These are phyloP conservation scores for Caerostris darwini DNA, from an alignment of 1,140 invertebrate genomes.

Conservation along the genomic window DNA sequence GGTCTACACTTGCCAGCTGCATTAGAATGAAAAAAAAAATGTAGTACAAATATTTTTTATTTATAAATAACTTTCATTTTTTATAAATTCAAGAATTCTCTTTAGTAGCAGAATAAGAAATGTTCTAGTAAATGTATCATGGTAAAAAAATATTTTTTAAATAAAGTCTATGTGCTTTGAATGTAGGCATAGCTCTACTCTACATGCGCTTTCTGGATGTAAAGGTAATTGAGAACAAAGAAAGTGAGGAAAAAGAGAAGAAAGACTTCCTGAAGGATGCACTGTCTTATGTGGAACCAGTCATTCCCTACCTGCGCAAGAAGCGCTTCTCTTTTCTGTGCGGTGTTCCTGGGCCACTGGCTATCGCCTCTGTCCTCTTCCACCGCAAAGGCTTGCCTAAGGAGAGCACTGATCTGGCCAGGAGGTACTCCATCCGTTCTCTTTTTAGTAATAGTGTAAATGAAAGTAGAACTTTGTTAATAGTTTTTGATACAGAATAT, in stretches of 20 bases:
- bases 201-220: constrained; percentile 83
- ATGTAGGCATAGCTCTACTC: constrained; percentile 83
- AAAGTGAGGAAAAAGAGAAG: constrained; percentile 62
- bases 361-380: constrained; percentile 87
- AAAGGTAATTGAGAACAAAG: constrained; percentile 76
- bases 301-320: constrained; percentile 82
- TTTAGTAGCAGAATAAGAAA: too few relatives aligned
- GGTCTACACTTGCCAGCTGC: too few relatives aligned
- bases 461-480: too few relatives aligned
- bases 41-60: too few relatives aligned
- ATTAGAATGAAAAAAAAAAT: too few relatives aligned
- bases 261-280: constrained; percentile 82
- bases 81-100: too few relatives aligned
- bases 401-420: constrained; percentile 80
- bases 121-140: too few relatives aligned
- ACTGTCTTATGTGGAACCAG: constrained; percentile 82
- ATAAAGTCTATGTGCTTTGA: too few relatives aligned
- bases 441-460: too few relatives aligned
- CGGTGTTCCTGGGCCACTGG: constrained; percentile 89
- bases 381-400: constrained; percentile 81
- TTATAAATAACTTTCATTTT: too few relatives aligned
- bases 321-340: constrained; percentile 87
- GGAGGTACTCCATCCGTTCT: constrained; percentile 79
- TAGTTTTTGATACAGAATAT: too few relatives aligned
- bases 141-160: too few relatives aligned